These are phyloP conservation scores for Macquaria australasica DNA, from an alignment of 2,113 vertebrate species.

Conservation along the genomic window DNA sequence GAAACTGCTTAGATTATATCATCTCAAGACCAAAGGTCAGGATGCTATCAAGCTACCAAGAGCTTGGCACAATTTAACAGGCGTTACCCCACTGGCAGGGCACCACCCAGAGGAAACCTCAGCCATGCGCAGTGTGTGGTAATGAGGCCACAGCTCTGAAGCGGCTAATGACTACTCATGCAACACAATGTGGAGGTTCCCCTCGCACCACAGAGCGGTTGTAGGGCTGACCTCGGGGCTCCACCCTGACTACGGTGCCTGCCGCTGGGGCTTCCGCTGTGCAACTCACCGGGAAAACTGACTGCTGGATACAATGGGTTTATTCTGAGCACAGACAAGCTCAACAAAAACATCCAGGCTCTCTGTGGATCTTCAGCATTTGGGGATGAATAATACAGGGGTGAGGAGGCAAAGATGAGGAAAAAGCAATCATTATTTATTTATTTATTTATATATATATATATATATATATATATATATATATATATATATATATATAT, in stretches of 20 bases:
- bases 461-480: too few relatives aligned
- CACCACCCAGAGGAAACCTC: slow-evolving; percentile 63
- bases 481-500: neutral
- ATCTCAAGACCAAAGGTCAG: slow-evolving; percentile 48
- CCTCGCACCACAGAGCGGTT: slow-evolving; percentile 43
- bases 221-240: slow-evolving; percentile 49
- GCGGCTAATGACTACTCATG: slow-evolving; percentile 57
- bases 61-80: slow-evolving; percentile 56
- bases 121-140: slow-evolving; percentile 42
- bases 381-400: slow-evolving; percentile 1
- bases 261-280: slow-evolving; percentile 23
- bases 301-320: slow-evolving; percentile 29
- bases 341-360: slow-evolving; percentile 33
- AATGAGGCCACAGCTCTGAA: slow-evolving; percentile 54
- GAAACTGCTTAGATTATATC: neutral
- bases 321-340: slow-evolving; percentile 32
- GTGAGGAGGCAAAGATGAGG: slow-evolving; percentile 2
- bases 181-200: slow-evolving; percentile 26
- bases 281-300: slow-evolving; percentile 35
- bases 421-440: neutral
- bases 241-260: slow-evolving; percentile 38
- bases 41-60: slow-evolving; percentile 26
- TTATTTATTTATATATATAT: neutral
- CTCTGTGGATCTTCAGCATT: slow-evolving; percentile 13
- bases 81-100: slow-evolving; percentile 34